Conservation (phyloP, 2,888 invertebrate genomes). For the Chymomyza caudatula region DNA sequence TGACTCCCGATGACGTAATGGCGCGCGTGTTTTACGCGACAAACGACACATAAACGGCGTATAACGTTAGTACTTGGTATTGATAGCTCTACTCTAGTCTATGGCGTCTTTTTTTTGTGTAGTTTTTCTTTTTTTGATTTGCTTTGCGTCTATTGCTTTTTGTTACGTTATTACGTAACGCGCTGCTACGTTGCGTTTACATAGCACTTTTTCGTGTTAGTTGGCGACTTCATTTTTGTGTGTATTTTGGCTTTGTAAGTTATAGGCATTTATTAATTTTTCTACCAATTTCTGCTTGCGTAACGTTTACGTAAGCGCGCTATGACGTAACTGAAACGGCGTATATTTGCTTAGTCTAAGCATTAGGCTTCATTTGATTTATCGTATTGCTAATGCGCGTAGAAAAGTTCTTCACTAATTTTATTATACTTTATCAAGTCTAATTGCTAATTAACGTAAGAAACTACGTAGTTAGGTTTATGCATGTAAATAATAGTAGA, state of each 20-base stretch:
- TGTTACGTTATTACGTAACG: slow-evolving; percentile 46
- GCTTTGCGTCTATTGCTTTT: background rate
- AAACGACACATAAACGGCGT: slow-evolving; percentile 64
- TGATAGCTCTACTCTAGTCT: slow-evolving; percentile 22
- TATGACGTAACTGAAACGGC: slow-evolving; percentile 33
- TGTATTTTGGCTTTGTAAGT: slow-evolving; percentile 72
- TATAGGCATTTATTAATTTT: slow-evolving; percentile 73
- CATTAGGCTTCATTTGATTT: slow-evolving; percentile 42
- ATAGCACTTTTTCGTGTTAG: slow-evolving; percentile 60
- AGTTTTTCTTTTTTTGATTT: slow-evolving; percentile 7
- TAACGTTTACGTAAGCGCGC: slow-evolving; percentile 42
- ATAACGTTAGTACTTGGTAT: slow-evolving; percentile 17
- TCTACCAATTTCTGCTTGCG: slow-evolving; percentile 37
- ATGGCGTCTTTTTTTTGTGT: slow-evolving; percentile 21
- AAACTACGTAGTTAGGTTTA: slow-evolving; percentile 31
- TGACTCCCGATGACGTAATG: slow-evolving; percentile 55
- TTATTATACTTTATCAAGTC: slow-evolving; percentile 17
- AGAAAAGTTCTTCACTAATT: slow-evolving; percentile 48
- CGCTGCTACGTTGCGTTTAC: slow-evolving; percentile 60
- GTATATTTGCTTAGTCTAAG: slow-evolving; percentile 38
- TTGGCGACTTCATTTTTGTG: slow-evolving; percentile 75
- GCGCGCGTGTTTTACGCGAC: slow-evolving; percentile 62
- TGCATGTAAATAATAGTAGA: slow-evolving; percentile 54
- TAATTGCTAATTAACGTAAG: slow-evolving; percentile 24
- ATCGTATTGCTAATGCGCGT: slow-evolving; percentile 42